Evolutionary conservation across 2,113 vertebrate species (phyloP).

Genomic region (Chelonoidis abingdonii): DNA sequence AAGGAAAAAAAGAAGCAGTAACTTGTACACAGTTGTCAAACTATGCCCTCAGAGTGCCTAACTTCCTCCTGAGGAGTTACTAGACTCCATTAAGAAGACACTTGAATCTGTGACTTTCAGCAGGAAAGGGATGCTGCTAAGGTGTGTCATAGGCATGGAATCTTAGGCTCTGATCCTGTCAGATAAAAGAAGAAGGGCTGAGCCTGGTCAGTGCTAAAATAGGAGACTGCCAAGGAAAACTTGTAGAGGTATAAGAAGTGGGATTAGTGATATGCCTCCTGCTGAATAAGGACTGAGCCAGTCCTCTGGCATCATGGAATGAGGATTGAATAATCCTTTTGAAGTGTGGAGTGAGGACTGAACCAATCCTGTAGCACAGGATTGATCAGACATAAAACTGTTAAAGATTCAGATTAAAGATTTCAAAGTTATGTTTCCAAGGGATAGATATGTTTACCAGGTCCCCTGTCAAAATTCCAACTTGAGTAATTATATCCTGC

Average conservation of each 20-base stretch:
- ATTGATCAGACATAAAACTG: not conserved
- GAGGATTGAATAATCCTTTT: not conserved
- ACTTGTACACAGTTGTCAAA: slow-evolving; percentile 25
- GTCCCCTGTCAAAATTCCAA: not conserved
- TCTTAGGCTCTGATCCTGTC: slow-evolving; percentile 5
- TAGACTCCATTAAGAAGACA: slow-evolving; percentile 28
- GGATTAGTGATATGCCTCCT: not conserved
- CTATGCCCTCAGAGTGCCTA: slow-evolving; percentile 13
- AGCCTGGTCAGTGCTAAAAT: not conserved
- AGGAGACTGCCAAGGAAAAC: not conserved
- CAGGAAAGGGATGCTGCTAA: slow-evolving; percentile 1
- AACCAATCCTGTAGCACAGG: not conserved
- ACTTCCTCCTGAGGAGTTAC: slow-evolving; percentile 31
- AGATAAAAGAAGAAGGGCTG: not conserved
- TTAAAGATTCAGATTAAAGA: not conserved
- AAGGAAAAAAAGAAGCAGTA: not conserved
- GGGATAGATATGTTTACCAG: not conserved
- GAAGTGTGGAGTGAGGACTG: not conserved
- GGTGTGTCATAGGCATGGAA: not conserved
- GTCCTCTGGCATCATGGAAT: not conserved
- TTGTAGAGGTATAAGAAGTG: not conserved
- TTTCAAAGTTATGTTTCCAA: not conserved
- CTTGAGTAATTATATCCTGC: not conserved
- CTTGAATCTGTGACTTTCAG: not conserved
- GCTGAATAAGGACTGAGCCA: not conserved